phyloP scores from a whole-genome alignment of 2,113 vertebrate species.

The Aphelocoma coerulescens region DNA sequence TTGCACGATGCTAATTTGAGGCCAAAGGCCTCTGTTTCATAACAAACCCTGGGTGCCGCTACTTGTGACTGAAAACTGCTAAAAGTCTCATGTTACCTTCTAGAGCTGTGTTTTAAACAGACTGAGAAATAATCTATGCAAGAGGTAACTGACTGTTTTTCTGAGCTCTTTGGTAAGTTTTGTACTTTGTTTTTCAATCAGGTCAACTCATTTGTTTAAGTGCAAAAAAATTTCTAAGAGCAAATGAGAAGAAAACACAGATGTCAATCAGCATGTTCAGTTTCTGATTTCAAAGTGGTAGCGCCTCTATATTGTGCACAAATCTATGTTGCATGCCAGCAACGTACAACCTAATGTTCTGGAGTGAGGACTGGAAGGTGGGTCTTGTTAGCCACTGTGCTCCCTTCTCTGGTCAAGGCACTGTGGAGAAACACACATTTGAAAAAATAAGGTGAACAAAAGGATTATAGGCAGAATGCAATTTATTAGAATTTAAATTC shows the following conservation, averaged over 20 bases:
- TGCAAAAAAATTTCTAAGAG: not conserved
- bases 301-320: not conserved
- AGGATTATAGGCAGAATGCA: not conserved
- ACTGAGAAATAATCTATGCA: not conserved
- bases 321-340: not conserved
- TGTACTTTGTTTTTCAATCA: not conserved
- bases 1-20: conserved; percentile 52
- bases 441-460: not conserved
- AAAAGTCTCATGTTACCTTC: conserved; percentile 1
- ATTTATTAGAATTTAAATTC: not conserved
- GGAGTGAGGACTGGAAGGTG: not conserved
- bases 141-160: not conserved
- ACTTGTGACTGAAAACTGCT: conserved; percentile 11
- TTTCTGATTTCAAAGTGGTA: not conserved
- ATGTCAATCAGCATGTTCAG: not conserved
- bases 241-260: not conserved
- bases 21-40: conserved; percentile 57
- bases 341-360: not conserved
- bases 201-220: not conserved
- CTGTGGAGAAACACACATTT: not conserved
- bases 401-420: not conserved
- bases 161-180: not conserved
- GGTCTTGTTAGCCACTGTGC: not conserved
- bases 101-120: not conserved
- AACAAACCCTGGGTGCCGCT: conserved; percentile 21